Base-by-base conservation (phyloP, 2,113 vertebrate species). In the Telmatochromis bifrenatus region DNA sequence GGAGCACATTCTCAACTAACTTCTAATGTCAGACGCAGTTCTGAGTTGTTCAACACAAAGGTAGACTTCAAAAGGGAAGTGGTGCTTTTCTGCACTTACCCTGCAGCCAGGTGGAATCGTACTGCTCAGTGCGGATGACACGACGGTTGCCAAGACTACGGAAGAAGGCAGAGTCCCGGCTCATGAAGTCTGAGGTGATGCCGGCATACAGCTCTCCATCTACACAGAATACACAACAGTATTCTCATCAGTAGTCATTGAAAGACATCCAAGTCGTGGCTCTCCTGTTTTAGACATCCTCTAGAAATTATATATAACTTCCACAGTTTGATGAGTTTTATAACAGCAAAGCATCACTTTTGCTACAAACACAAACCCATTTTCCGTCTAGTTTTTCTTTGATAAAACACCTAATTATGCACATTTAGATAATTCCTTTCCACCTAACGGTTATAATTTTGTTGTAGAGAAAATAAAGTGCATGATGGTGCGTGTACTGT, bases 121-220 rank as follows among this genome's bases (percentile, higher is more conserved):
- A 97, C 91, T 97, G 96, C 88, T 97, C 97, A 1, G 97, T 97
- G 81, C 97, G 97, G 83, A 97, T 96, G 56, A 96, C 96, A 7
- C 94, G 96, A 15, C 96, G 95, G 42, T 83, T 93, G 80, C 97
- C 97, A 3, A 97, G 95, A 79, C 96, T 97, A 5, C 97, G 97
- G 84, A 97, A 97, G 82, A 97, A 97, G 23, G 96, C 96, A 1
- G 96, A 95, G 87, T 97, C 97, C 45, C 97, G 94, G 81, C 96
- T 96, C 96, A 97, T 96, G 86, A 97, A 97, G 87, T 97, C 97
- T 7, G 97, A 97, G 15, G 96, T 96, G 87, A 97, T 97, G n/a
- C 97, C 97, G 6, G 97, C 95, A 51, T 97, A 97, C 47, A 97
- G 93, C 87, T 97, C 96, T 75, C 96, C 96, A 47, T 96, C 97